Evolutionary conservation across 2,888 invertebrate genomes (phyloP), one percentile per base, ranked within the genome.

Genomic region (Dexiosoma caninum): DNA sequence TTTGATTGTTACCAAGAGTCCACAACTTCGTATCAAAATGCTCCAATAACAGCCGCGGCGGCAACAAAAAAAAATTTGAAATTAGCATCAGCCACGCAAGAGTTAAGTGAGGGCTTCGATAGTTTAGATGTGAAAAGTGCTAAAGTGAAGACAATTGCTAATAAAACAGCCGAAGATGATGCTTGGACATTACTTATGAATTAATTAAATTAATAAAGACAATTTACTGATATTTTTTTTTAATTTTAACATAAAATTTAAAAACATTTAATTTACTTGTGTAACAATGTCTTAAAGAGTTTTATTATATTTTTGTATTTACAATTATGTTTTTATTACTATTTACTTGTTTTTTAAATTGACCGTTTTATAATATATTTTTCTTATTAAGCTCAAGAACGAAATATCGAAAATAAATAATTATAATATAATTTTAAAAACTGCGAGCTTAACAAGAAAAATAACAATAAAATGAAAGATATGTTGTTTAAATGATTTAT

Each of bases 151-250:
- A 32, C 83, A 16, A 55, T 59, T 30, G 67, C 72, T 7, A 88
- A 88, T 75, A 76, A 85, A 21, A 92, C 90, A 88, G 92, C 92
- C 66, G 93, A 93, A 83, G 93, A 93, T 85, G 93, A 92, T 86
- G 91, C 92, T 49, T 93, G 93, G 93, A 91, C 92, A 85, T 91
- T 92, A 86, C 87, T 93, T 82, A 93, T 92, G 88, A 92, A 92
- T 85, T 94, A 90, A 92, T 85, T 94, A 90, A 92, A 82, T 12
- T 35, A n/a, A 72, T 49, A 2, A 16, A 42, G 6, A 10, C 12
- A 21, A 40, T 46, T 44, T 23, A 40, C 32, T 35, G 16, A 7
- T 32, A 53, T 60, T 30, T 62, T 14, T 60, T 30, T 69, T 21
- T 69, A 35, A 51, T 67, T 23, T 37, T 44, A 27, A 27, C 3